These are phyloP conservation scores for Lycocerus yunnanus DNA, from an alignment of 2,888 invertebrate genomes.

Conservation along the genomic window DNA sequence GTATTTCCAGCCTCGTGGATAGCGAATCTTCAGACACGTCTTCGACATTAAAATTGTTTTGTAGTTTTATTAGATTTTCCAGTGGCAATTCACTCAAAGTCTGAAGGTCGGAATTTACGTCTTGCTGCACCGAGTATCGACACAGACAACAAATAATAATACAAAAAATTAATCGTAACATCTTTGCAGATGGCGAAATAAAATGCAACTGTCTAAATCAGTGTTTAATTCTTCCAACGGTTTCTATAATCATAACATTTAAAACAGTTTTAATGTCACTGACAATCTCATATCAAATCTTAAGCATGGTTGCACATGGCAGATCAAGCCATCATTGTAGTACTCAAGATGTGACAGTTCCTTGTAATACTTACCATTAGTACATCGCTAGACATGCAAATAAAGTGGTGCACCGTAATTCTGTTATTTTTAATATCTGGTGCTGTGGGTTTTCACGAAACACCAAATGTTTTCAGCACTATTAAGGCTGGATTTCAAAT, in stretches of 20 bases:
- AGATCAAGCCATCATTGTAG: conserved; percentile 20
- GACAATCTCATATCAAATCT: conserved; percentile 10
- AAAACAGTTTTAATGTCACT: conserved; percentile 14
- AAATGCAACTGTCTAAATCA: background rate
- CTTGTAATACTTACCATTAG: background rate
- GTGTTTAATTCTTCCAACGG: background rate
- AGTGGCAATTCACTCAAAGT: conserved; percentile 72
- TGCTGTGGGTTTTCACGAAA: conserved; percentile 4
- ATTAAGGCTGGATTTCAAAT: conserved; percentile 58
- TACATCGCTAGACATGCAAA: background rate
- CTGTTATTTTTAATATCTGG: background rate
- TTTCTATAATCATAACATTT: conserved; percentile 8
- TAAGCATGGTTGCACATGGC: conserved; percentile 34
- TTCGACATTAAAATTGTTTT: conserved; percentile 53
- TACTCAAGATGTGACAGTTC: background rate
- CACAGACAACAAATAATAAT: too few species aligned
- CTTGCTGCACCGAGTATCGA: conserved; percentile 36
- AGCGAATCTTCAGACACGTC: conserved; percentile 14
- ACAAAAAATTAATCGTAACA: conserved; percentile 2
- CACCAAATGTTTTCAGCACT: conserved; percentile 53
- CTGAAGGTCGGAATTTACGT: conserved; percentile 52
- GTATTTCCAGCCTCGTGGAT: background rate
- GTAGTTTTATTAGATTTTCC: conserved; percentile 69
- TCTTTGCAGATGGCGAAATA: background rate
- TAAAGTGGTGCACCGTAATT: background rate